These are phyloP conservation scores for Lophius piscatorius DNA, from an alignment of 2,113 vertebrate genomes.

Conservation along the genomic window DNA sequence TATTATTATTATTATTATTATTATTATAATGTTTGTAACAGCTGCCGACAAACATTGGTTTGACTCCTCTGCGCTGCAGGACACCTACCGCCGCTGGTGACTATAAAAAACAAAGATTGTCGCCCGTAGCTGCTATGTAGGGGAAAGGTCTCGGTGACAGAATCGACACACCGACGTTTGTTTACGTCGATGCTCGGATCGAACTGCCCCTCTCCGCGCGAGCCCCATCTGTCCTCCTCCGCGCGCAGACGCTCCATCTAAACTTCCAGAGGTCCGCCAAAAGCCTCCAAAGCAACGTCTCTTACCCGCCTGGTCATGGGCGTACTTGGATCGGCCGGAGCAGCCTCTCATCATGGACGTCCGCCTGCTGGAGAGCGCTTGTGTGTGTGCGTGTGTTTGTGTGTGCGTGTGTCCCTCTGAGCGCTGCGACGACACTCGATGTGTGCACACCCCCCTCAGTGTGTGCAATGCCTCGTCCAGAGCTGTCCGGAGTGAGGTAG, in stretches of 20 bases:
- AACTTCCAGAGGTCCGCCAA: neutral
- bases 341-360: constrained; percentile 80
- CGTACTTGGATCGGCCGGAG: constrained; percentile 65
- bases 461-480: constrained; percentile 28
- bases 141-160: constrained; percentile 66
- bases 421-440: too few species aligned
- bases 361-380: constrained; percentile 52
- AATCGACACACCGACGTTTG: constrained; percentile 28
- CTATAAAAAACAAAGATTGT: neutral
- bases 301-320: constrained; percentile 75
- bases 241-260: neutral
- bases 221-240: neutral
- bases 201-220: neutral
- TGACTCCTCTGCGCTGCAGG: too few species aligned
- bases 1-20: too few species aligned
- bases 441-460: too few species aligned
- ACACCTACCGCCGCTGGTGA: too few species aligned
- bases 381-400: neutral
- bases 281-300: neutral
- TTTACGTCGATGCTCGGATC: constrained; percentile 54
- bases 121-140: constrained; percentile 42
- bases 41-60: too few species aligned
- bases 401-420: constrained; percentile 3
- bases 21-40: too few species aligned
- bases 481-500: constrained; percentile 30